Base-by-base conservation (phyloP, 2,113 vertebrate species). In the Leucosticte australis region DNA sequence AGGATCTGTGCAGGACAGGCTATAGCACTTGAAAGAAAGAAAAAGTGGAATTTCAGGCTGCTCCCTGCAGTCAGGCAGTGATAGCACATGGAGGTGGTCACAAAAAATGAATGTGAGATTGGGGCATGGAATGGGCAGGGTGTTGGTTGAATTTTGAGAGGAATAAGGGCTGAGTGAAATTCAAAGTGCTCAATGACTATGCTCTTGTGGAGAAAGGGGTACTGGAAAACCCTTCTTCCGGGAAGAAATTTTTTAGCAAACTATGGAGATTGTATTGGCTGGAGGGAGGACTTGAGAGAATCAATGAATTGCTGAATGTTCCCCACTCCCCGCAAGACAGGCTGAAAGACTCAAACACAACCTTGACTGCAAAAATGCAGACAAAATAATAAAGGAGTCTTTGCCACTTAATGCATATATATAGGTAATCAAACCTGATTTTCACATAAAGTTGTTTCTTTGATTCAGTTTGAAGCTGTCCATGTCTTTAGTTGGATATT, bases 251-350 rank as follows among this genome's bases (percentile, higher is more conserved):
- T 19, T 50, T 60, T 11, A 46, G 7, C 1, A 7, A 6, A 50
- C 13, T 6, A 7, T 13, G 14, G 19, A 44, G 1, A 6, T 42
- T 57, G 4, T 28, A 56, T 11, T 78, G 18, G 33, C 27, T 62
- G 22, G 16, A 89, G 24, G 17, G 20, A 68, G 8, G 13, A 46
- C 62, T 84, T 70, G 47, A 78, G 6, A 71, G 33, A 67, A 46
- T 13, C 8, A 42, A 1, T 21, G 16, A 67, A 71, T 39, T 75
- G n/a, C 7, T 49, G 21, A 41, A 50, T 37, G 5, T 20, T 94
- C 15, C 11, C 24, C 18, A 19, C 6, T 55, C 13, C 15, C 35
- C 0, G 0, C 15, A 52, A 15, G 16, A 44, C 21, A 71, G 56
- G 5, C 41, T 79, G 62, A 52, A 92, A 77, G 37, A 76, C 42